Evolutionary conservation across 2,797 vertebrate species (phyloP).

Genomic region (Enteromius treurensis): DNA sequence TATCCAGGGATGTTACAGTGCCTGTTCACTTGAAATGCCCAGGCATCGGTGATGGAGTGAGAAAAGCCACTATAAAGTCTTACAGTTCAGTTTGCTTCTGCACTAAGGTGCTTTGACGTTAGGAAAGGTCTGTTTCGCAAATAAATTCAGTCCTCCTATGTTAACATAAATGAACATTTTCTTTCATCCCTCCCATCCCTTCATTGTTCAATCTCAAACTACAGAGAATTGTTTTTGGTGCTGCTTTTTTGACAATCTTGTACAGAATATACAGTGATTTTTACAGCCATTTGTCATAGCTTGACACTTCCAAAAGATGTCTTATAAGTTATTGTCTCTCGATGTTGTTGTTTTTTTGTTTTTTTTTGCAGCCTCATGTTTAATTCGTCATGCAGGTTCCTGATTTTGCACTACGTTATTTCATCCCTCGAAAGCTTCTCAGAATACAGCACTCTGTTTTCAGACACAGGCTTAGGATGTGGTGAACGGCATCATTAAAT

Average conservation of each 20-base stretch:
- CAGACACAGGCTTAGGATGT: slow-evolving; percentile 35
- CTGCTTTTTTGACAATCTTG: slow-evolving; percentile 96
- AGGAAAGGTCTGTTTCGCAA: not conserved
- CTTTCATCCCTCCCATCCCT: slow-evolving; percentile 54
- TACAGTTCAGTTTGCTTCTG: slow-evolving; percentile 64
- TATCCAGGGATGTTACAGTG: slow-evolving; percentile 67
- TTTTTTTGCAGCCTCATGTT: slow-evolving; percentile 29
- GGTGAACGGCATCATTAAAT: slow-evolving; percentile 70
- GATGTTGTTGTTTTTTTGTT: not conserved
- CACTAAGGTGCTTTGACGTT: slow-evolving; percentile 67
- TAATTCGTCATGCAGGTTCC: slow-evolving; percentile 71
- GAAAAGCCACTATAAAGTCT: slow-evolving; percentile 67
- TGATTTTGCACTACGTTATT: slow-evolving; percentile 77
- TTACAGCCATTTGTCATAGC: slow-evolving; percentile 68
- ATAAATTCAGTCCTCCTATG: slow-evolving; percentile 8
- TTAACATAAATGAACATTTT: slow-evolving; percentile 46
- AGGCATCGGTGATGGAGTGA: slow-evolving; percentile 60
- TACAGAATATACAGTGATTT: slow-evolving; percentile 76
- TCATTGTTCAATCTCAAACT: slow-evolving; percentile 63
- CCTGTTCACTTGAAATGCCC: slow-evolving; percentile 67
- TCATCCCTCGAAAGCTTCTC: slow-evolving; percentile 50
- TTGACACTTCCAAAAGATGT: slow-evolving; percentile 51
- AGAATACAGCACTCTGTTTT: slow-evolving; percentile 21
- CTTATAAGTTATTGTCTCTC: slow-evolving; percentile 59
- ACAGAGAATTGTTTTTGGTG: slow-evolving; percentile 78